Conservation (phyloP, 2,888 invertebrate species). For the Frankliniella fusca region DNA sequence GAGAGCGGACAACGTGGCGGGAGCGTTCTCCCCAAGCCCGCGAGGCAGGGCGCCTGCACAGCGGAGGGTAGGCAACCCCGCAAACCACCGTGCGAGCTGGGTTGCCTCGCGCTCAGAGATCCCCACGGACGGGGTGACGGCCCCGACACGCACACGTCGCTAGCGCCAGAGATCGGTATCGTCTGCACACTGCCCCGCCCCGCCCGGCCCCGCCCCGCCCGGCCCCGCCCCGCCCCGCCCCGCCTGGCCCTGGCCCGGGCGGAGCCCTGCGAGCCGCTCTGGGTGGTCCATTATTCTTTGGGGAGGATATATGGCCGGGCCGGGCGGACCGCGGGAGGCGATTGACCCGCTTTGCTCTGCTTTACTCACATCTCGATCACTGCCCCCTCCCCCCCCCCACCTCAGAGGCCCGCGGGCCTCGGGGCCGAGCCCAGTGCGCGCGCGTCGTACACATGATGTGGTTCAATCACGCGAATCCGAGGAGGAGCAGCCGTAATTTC, state of each 20-base stretch:
- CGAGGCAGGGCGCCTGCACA: background rate
- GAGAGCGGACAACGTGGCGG: background rate
- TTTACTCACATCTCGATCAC: background rate
- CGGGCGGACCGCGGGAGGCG: background rate
- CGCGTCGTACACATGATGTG: background rate
- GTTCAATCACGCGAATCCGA: constrained; percentile 2
- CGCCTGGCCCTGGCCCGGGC: background rate
- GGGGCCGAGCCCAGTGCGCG: background rate
- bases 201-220: background rate
- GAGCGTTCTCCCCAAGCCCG: too few species aligned
- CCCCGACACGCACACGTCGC: too few species aligned
- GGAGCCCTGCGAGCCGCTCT: background rate
- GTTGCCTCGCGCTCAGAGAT: background rate
- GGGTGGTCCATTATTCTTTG: constrained; percentile 26
- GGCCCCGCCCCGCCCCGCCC: background rate
- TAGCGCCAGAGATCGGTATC: background rate
- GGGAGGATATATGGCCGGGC: constrained; percentile 9
- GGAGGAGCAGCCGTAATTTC: background rate
- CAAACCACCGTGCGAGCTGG: background rate
- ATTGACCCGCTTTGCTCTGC: constrained; percentile 6
- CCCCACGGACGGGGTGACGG: background rate
- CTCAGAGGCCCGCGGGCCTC: background rate
- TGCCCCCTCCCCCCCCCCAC: too few species aligned
- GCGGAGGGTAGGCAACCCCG: too few species aligned
- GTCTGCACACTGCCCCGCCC: background rate